Evolutionary conservation across 2,113 vertebrate genomes (phyloP).

Genomic region (Brienomyrus brachyistius): DNA sequence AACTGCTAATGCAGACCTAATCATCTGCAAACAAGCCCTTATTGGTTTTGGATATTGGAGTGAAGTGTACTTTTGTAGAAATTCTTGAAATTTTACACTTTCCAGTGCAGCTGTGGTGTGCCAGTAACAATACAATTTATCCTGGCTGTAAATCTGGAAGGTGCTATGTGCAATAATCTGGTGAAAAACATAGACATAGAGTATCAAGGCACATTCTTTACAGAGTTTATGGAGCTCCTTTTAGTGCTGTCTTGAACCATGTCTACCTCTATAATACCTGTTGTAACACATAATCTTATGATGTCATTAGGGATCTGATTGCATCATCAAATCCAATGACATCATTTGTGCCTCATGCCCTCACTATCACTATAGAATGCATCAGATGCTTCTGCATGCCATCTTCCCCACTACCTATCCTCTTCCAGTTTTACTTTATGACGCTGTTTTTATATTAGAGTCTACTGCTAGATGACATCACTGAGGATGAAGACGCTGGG

Average conservation of each 20-base stretch:
- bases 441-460: not conserved
- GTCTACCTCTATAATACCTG: not conserved
- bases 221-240: not conserved
- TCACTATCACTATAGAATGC: not conserved
- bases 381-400: not conserved
- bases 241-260: not conserved
- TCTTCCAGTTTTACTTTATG: not conserved
- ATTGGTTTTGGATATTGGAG: constrained; percentile 58
- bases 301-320: not conserved
- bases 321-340: not conserved
- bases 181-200: not conserved
- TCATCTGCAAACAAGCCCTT: constrained; percentile 46
- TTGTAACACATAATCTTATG: not conserved
- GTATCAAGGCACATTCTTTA: not conserved
- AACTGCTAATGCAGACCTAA: not conserved
- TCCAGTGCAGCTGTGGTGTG: constrained; percentile 79
- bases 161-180: not conserved
- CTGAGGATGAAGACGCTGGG: not conserved
- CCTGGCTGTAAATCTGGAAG: not conserved
- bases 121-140: constrained; percentile 28
- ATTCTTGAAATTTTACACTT: constrained; percentile 80
- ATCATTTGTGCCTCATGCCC: not conserved
- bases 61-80: constrained; percentile 63
- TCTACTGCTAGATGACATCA: not conserved
- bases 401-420: not conserved